Evolutionary conservation across 2,888 invertebrate genomes (phyloP), one percentile per base, ranked within the genome.

Genomic region (Trypoxylon attenuatum): DNA sequence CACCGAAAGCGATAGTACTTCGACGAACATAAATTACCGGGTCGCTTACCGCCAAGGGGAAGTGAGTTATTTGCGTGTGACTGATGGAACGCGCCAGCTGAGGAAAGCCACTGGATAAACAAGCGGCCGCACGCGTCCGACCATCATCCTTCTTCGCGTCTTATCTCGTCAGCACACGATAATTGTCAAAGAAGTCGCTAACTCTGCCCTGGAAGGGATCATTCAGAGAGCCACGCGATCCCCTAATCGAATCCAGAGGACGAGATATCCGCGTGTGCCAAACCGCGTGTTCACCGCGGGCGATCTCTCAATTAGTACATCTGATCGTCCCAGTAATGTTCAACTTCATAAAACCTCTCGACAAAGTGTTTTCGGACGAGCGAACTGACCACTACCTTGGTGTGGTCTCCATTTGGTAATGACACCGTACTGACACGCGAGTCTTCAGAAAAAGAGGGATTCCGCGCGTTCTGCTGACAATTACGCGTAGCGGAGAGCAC

Each of bases 1-100:
- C n/a, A 60, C 57, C 56, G 62, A 69, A 65, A 85, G 80, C 81
- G 84, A 86, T 83, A 82, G 82, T 77, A 77, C 77, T 79, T 75
- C 54, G 77, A 76, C 73, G 79, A 78, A 79, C 85, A 84, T 86
- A 86, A 86, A 86, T 86, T 86, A 85, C 83, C 78, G 76, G 16
- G 76, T 68, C 66, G 77, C 71, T 73, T 69, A 58, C 61, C 66
- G 67, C 77, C 71, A 71, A 78, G 82, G 80, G 81, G 84, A 84
- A 84, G 82, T 84, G 85, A 86, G 87, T 87, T 87, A 86, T 86
- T 86, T 85, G 84, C 84, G 86, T 82, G 84, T 84, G 85, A 85
- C 84, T 86, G 87, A 87, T 84, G 84, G 85, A 86, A 84, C 84
- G 84, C 81, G 83, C 84, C 86, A 85, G 85, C 85, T 86, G 85